phyloP scores from a whole-genome alignment of 2,888 invertebrate species.

The Meiosimyza decipiens region DNA sequence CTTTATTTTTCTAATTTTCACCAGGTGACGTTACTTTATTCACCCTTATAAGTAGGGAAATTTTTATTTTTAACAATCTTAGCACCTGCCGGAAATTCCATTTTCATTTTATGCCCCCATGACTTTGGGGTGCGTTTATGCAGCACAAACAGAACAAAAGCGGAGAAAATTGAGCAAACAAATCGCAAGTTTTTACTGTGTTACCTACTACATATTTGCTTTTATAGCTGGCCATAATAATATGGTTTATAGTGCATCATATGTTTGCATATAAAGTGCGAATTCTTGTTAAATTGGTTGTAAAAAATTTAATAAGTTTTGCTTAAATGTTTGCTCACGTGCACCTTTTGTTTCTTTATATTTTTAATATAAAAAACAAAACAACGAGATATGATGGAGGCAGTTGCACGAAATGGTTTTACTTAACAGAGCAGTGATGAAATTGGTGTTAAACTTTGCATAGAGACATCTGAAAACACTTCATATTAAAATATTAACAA shows the following conservation, averaged over 20 bases:
- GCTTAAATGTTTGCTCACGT: not conserved
- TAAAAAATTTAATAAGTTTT: constrained; percentile 31
- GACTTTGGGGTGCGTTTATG: not conserved
- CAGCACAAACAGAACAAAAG: too few species aligned
- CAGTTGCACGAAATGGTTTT: constrained; percentile 3
- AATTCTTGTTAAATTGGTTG: constrained; percentile 32
- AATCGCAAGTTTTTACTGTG: not conserved
- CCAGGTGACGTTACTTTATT: constrained; percentile 16
- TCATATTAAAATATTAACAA: too few species aligned
- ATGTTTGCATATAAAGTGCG: constrained; percentile 34
- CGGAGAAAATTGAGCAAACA: not conserved
- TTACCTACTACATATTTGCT: not conserved
- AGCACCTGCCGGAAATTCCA: constrained; percentile 15
- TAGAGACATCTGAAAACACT: too few species aligned
- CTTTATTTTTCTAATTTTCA: constrained; percentile 20
- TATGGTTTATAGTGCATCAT: constrained; percentile 25
- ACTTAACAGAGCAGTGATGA: not conserved
- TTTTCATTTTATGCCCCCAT: not conserved
- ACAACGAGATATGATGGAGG: not conserved
- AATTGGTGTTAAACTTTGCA: too few species aligned
- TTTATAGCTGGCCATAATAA: not conserved
- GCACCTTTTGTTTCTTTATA: constrained; percentile 25
- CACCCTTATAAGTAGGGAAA: not conserved
- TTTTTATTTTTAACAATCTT: not conserved
- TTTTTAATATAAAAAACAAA: constrained; percentile 12